Percentiles rank a stretch among this genome's conserved stretches.
These are phyloP conservation scores for Eupithecia centaureata DNA, from an alignment of 2,888 invertebrate genomes.

Conservation along the genomic window DNA sequence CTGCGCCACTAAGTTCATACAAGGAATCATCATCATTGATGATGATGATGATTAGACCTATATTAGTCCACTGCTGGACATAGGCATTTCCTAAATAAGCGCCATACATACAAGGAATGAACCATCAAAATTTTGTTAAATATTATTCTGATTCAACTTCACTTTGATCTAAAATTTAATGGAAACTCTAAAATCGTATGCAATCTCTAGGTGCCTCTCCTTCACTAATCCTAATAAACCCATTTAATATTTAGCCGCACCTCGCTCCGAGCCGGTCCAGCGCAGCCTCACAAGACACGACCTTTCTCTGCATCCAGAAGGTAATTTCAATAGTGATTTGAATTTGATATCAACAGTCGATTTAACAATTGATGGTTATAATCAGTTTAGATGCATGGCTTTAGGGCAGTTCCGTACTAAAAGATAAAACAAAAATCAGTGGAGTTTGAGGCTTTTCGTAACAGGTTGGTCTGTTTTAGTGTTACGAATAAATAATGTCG, in stretches of 20 bases:
- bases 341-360: background rate
- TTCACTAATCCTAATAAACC: constrained; percentile 10
- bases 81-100: no score
- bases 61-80: no score
- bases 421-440: background rate
- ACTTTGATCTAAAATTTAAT: constrained; percentile 4
- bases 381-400: background rate
- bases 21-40: no score
- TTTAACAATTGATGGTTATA: background rate
- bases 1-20: no score
- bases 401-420: no score
- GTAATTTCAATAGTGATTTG: background rate
- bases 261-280: background rate
- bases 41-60: no score
- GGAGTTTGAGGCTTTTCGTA: background rate
- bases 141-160: background rate
- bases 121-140: background rate
- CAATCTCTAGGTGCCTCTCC: background rate
- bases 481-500: background rate
- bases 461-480: background rate
- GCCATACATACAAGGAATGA: no score
- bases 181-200: background rate
- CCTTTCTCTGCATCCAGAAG: background rate
- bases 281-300: background rate
- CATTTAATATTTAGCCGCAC: constrained; percentile 12